Percentiles rank a stretch among this genome's conserved stretches.
phyloP scores from a whole-genome alignment of 2,888 invertebrate genomes.

The Apodemia duryi region DNA sequence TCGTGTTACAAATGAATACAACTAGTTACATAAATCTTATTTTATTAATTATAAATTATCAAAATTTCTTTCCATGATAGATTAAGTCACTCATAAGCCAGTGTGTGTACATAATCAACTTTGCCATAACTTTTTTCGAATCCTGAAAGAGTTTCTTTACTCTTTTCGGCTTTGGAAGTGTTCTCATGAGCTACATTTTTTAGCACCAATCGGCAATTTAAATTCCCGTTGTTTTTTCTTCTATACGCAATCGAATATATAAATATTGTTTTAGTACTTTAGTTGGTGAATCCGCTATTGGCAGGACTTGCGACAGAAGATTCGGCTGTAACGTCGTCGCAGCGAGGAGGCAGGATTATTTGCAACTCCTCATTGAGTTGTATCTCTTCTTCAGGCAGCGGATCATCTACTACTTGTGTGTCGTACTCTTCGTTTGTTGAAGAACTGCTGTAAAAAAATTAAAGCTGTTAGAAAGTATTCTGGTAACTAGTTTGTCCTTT shows the following conservation, averaged over 20 bases:
- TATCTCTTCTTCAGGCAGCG: conserved; percentile 58
- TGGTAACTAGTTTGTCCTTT: background rate
- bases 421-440: conserved; percentile 52
- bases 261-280: background rate
- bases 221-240: background rate
- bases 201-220: background rate
- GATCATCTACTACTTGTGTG: conserved; percentile 46
- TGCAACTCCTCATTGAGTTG: conserved; percentile 63
- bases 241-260: background rate
- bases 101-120: conserved; percentile 42
- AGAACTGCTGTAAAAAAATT: conserved; percentile 38
- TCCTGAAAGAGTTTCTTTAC: conserved; percentile 38
- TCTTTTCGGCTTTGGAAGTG: conserved; percentile 39
- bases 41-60: background rate
- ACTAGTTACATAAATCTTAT: background rate
- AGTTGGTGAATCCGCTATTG: background rate
- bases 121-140: conserved; percentile 40
- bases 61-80: background rate
- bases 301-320: conserved; percentile 43
- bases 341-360: conserved; percentile 64
- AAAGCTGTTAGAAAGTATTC: background rate
- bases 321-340: conserved; percentile 56
- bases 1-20: background rate
- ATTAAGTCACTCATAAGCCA: conserved; percentile 34
- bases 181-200: conserved; percentile 29